Percentiles rank a stretch among this genome's conserved stretches.
Conservation (phyloP, 2,888 invertebrate genomes). For the Coremacera marginata region DNA sequence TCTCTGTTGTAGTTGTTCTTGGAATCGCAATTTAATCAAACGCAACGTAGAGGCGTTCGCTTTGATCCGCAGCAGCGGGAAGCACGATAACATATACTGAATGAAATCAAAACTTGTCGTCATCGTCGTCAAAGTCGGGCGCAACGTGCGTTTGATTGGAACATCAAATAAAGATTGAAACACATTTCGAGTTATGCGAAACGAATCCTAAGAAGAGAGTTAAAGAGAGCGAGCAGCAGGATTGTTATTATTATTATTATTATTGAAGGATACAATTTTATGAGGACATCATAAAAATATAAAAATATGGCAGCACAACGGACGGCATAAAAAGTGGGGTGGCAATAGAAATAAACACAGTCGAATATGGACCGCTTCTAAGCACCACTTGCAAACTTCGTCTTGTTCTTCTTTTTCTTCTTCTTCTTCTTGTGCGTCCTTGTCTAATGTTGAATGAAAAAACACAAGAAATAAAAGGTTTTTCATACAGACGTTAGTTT, state of each 20-base stretch:
- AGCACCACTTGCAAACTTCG: too few relatives aligned
- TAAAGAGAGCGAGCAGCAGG: background rate
- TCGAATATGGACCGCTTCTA: too few relatives aligned
- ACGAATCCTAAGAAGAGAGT: background rate
- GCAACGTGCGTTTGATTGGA: slow-evolving; percentile 17
- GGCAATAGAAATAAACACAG: background rate
- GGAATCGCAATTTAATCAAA: slow-evolving; percentile 20
- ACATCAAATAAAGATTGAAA: slow-evolving; percentile 18
- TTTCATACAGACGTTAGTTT: background rate
- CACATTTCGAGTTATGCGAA: slow-evolving; percentile 20
- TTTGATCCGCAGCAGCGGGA: slow-evolving; percentile 14
- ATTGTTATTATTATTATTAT: background rate
- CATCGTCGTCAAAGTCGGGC: background rate
- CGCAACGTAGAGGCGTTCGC: background rate
- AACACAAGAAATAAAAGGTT: too few relatives aligned
- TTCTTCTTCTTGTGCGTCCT: too few relatives aligned
- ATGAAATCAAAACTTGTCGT: slow-evolving; percentile 18
- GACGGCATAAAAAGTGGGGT: background rate
- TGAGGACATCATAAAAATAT: slow-evolving; percentile 8
- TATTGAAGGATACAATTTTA: background rate
- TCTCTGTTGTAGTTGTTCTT: background rate
- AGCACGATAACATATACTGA: slow-evolving; percentile 1
- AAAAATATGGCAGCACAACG: slow-evolving; percentile 4
- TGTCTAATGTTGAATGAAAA: too few relatives aligned
- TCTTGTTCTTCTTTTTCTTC: too few relatives aligned